phyloP scores from a whole-genome alignment of 1,140 invertebrate species.

The Papilio xuthus region DNA sequence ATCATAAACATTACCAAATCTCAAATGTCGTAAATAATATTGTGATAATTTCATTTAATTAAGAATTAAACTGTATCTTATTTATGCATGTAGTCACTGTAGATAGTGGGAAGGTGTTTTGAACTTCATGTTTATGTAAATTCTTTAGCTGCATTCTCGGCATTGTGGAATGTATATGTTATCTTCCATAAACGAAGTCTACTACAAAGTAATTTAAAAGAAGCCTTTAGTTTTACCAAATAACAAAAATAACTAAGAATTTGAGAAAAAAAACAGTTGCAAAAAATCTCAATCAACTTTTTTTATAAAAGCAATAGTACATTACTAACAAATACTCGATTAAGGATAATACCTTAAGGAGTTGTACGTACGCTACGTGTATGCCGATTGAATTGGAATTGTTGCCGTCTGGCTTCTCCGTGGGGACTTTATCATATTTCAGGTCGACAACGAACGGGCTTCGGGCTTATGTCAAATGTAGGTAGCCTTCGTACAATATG shows the following conservation, averaged over 20 bases:
- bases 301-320: neutral
- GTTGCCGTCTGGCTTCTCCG: conserved; percentile 15
- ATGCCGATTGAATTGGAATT: conserved; percentile 27
- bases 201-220: neutral
- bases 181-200: neutral
- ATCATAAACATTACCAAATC: too few relatives aligned
- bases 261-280: too few relatives aligned
- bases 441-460: conserved; percentile 20
- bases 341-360: conserved; percentile 11
- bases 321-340: conserved; percentile 9
- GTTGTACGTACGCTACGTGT: conserved; percentile 1
- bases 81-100: too few relatives aligned
- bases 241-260: too few relatives aligned
- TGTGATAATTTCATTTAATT: neutral
- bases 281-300: neutral
- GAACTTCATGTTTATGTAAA: neutral
- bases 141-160: neutral
- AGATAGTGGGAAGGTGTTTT: neutral
- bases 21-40: too few relatives aligned
- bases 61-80: neutral
- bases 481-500: neutral
- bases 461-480: conserved; percentile 26
- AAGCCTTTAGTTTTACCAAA: neutral
- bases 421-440: conserved; percentile 32
- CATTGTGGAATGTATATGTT: neutral